A percentile compares a stretch with the other conserved stretches of the same genome.
Conservation (phyloP, 2,113 vertebrate genomes). For the Pampusana beccarii region DNA sequence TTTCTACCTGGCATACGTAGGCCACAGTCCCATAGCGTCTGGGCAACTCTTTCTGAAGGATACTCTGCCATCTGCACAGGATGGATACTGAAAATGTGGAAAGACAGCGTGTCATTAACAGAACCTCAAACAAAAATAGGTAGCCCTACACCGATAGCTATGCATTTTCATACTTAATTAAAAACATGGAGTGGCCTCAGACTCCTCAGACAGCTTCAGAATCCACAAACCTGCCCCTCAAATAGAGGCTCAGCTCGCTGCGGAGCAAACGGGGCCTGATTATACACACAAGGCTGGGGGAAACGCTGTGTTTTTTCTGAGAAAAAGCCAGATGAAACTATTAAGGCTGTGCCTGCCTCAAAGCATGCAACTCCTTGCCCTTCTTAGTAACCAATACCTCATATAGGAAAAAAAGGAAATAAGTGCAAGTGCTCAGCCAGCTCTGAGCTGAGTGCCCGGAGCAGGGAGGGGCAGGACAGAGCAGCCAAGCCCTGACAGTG, state of each 20-base stretch:
- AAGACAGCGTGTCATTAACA: neutral
- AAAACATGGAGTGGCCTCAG: neutral
- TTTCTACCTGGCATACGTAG: neutral
- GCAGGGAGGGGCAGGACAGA: neutral
- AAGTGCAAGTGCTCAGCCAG: neutral
- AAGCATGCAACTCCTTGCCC: neutral
- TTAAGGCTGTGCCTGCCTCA: neutral
- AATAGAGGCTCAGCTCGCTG: neutral
- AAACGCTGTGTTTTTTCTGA: neutral
- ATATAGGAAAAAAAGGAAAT: neutral
- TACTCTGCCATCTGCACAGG: neutral
- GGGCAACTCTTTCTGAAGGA: neutral
- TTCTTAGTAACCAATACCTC: neutral
- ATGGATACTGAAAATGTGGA: neutral
- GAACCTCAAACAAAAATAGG: neutral
- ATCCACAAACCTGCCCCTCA: neutral
- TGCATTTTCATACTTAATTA: neutral
- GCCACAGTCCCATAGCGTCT: neutral
- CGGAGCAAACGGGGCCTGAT: neutral
- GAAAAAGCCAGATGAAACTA: neutral
- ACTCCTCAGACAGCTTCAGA: neutral
- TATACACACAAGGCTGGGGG: neutral
- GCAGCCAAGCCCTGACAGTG: neutral
- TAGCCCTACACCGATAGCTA: neutral
- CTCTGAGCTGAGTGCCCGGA: neutral